Percentiles rank a stretch among this genome's conserved stretches.
phyloP scores from a whole-genome alignment of 1,140 invertebrate species.

The Lanistes nyassanus region DNA sequence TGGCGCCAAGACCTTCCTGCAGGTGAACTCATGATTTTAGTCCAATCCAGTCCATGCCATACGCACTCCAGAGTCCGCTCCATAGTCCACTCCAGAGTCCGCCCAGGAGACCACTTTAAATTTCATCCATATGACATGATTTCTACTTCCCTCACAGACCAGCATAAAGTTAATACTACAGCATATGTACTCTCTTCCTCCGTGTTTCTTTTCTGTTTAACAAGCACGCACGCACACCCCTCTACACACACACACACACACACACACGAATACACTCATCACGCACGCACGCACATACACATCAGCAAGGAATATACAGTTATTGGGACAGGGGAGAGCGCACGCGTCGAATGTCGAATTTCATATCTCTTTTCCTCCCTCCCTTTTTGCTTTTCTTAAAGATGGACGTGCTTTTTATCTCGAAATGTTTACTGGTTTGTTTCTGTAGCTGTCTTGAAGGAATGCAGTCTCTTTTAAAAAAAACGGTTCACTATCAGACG shows the following conservation, averaged over 20 bases:
- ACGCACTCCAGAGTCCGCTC: no score
- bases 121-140: no score
- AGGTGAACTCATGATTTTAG: slow-evolving; percentile 43
- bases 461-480: not conserved
- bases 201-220: no score
- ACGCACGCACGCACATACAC: not conserved
- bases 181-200: no score
- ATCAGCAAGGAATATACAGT: not conserved
- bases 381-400: not conserved
- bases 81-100: no score
- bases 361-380: slow-evolving; percentile 7
- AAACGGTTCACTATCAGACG: not conserved
- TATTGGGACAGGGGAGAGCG: not conserved
- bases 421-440: not conserved
- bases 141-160: no score
- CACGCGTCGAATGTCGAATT: not conserved
- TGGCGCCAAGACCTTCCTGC: slow-evolving; percentile 64
- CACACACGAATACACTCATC: not conserved
- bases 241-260: no score
- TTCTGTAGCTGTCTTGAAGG: not conserved
- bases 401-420: not conserved
- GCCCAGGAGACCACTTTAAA: no score
- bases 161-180: no score
- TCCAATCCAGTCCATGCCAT: no score
- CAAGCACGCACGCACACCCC: no score